A percentile compares a stretch with the other conserved stretches of the same genome.
phyloP scores from a whole-genome alignment of 2,797 vertebrate species.

The Gymnoscopelus braueri region DNA sequence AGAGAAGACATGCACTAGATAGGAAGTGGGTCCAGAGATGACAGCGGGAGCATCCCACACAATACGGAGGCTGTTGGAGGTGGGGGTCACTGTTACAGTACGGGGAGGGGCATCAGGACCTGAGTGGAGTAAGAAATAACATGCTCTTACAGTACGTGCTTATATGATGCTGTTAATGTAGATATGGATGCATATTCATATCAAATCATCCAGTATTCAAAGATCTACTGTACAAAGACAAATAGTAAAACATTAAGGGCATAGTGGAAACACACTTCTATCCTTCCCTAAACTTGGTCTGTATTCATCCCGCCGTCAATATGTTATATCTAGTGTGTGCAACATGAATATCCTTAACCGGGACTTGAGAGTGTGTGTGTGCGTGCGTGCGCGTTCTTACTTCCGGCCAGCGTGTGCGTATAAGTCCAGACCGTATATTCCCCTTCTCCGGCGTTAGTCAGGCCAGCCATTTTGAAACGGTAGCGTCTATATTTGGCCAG shows the following conservation, averaged over 20 bases:
- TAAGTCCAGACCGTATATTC: slow-evolving; percentile 87
- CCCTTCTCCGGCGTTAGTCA: slow-evolving; percentile 90
- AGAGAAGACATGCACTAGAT: slow-evolving; percentile 87
- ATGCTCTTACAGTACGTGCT: too few species aligned
- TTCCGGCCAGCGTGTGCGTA: slow-evolving; percentile 86
- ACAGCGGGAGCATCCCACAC: slow-evolving; percentile 87
- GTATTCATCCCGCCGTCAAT: too few species aligned
- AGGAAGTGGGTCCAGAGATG: slow-evolving; percentile 92
- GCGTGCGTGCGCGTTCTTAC: slow-evolving; percentile 78
- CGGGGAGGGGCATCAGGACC: slow-evolving; percentile 91
- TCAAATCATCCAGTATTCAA: too few species aligned
- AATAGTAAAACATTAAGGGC: too few species aligned
- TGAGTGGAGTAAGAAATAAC: slow-evolving; percentile 50
- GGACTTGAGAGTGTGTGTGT: too few species aligned
- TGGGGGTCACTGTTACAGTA: slow-evolving; percentile 81
- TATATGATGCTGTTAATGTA: too few species aligned
- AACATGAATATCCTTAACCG: too few species aligned
- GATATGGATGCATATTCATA: too few species aligned
- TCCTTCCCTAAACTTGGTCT: too few species aligned
- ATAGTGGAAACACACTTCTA: too few species aligned
- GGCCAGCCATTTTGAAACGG: slow-evolving; percentile 89
- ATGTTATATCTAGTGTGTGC: too few species aligned
- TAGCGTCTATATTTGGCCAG: slow-evolving; percentile 92
- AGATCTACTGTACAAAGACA: too few species aligned
- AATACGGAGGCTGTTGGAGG: slow-evolving; percentile 85